Percentiles rank a stretch among this genome's conserved stretches.
Evolutionary conservation across 2,888 invertebrate species (phyloP).

Genomic region (Trilocha varians): DNA sequence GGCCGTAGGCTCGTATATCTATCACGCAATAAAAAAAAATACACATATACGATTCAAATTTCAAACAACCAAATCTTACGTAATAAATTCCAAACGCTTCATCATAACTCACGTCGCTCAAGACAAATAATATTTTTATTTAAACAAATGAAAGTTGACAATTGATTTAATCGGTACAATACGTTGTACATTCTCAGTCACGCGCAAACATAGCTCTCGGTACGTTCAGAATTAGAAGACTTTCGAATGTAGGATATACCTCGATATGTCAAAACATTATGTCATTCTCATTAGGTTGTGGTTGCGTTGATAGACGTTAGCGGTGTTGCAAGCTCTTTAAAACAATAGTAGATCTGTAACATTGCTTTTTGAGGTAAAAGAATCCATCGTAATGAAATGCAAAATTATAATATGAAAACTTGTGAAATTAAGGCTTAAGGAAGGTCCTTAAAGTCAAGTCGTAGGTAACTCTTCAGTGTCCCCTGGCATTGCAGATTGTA

Average conservation of each 20-base stretch:
- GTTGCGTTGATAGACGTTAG: background rate
- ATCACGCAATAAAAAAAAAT: too few species aligned
- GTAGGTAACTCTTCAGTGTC: too few species aligned
- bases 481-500: too few species aligned
- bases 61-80: background rate
- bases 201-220: background rate
- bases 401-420: too few species aligned
- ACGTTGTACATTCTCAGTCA: background rate
- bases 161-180: slow-evolving; percentile 8
- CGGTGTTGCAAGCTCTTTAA: too few species aligned
- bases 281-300: background rate
- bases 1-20: too few species aligned
- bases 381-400: too few species aligned
- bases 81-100: background rate
- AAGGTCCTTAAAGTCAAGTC: too few species aligned
- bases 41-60: too few species aligned
- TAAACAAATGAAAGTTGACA: slow-evolving; percentile 13
- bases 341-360: too few species aligned
- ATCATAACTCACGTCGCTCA: background rate
- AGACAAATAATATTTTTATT: slow-evolving; percentile 10
- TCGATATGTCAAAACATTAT: background rate
- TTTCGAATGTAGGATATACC: background rate
- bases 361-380: too few species aligned
- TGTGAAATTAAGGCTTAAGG: too few species aligned
- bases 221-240: background rate